Base-by-base conservation (phyloP, 2,113 vertebrate species). In the Microtus pennsylvanicus region DNA sequence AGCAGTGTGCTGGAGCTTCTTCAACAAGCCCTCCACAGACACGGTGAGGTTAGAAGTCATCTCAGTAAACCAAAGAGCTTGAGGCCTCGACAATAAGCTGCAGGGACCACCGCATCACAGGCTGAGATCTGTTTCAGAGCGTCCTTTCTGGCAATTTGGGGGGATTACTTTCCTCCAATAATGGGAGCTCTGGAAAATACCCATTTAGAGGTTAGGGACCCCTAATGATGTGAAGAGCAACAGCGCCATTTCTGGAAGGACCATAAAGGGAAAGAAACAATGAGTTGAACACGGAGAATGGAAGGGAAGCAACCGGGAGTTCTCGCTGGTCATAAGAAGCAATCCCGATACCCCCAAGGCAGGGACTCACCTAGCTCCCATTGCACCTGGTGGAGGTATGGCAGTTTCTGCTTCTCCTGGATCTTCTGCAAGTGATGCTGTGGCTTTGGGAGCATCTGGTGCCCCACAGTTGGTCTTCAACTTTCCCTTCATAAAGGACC, bases 1-100 rank as follows among this genome's bases (percentile, higher is more conserved):
- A 70, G 65, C 47, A 4, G 13, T 42, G 35, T 5, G 3, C 24
- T 72, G 45, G 33, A n/a, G 67, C 5, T 52, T n/a, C 65, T 67
- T 3, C 77, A 38, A 9, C 7, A 16, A 1, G 5, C 9, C 28
- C 13, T 0, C 0, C 14, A 0, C 22, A 19, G 52, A 38, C 50
- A 75, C 16, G 19, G 21, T 33, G n/a, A 5, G 21, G 26, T 58
- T 42, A 21, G 50, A 4, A 58, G 16, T 21, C 19, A 35, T 7
- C 10, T 35, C 35, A 17, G 67, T 6, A 6, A 38, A 63, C 38
- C 0, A 1, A 17, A 35, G 83, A 30, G 33, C 19, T 11, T 0
- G 9, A 2, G 47, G n/a, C 47, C n/a, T 47, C 24, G 8, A 2
- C 1, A 24, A 6, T 61, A 58, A 61, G 65, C 65, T 69, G 5